Base-by-base conservation (phyloP, 1,140 invertebrate species). In the Tetragnatha versicolor region DNA sequence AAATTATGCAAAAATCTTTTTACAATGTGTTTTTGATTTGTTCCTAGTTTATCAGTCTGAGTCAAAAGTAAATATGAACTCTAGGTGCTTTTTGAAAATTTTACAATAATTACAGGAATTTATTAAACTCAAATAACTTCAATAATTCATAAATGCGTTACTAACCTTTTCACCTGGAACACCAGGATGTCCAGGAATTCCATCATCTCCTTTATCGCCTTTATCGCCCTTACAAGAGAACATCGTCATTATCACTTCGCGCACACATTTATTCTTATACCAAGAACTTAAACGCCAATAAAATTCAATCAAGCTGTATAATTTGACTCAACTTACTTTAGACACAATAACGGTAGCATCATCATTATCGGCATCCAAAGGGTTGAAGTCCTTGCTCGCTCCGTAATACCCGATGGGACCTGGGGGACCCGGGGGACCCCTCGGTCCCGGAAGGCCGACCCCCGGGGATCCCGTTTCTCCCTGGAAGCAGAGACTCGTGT, bases 391-490 rank as follows among this genome's bases (percentile, higher is more conserved):
- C 49, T 68, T 79, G 17, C 53, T 58, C 9, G 35, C 39, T 6
- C 76, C 63, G 14, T 68, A 69, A 22, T 68, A 79, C 14, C 37
- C 39, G 3, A 79, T 35, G 1, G 63, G 63, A 0, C 76, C 75
- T 0, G 76, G 63, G 9, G 76, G 76, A 7, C 76, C 76, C 2
- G 76, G 76, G 2, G 76, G 76, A 3, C 76, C 76, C 49, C 53
- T 42, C 6, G 65, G 76, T 17, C 76, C 76, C 0, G 53, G 35
- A 29, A 60, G n/a, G 2, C 76, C 76, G 1, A 68, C 29, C 3
- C 76, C 76, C 1, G 61, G 75, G 17, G n/a, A 3, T 1, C 75
- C 75, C 10, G 17, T 9, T 29, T 79, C 76, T 0, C 76, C 76
- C 76, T 79, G 20, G 3, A 33, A 31, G n/a, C n/a, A n/a, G n/a